Evolutionary conservation across 2,888 invertebrate genomes (phyloP).

Genomic region (Mythimna albipuncta): DNA sequence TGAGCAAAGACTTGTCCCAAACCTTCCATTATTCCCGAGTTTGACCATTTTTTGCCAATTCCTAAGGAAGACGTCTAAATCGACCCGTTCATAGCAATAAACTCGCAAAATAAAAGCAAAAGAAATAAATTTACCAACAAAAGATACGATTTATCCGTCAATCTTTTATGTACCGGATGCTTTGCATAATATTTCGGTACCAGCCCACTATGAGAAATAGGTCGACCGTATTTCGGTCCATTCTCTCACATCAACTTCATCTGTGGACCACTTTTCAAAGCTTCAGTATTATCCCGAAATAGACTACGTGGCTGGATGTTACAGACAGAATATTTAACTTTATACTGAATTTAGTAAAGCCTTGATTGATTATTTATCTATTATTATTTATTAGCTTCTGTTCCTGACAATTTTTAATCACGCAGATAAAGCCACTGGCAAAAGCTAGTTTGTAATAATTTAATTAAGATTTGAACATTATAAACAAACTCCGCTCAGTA

Average conservation of each 20-base stretch:
- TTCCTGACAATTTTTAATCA: too few relatives aligned
- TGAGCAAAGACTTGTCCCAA: too few relatives aligned
- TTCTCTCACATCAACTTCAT: conserved; percentile 18
- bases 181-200: conserved; percentile 53
- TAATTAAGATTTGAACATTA: too few relatives aligned
- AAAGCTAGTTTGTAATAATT: too few relatives aligned
- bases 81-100: conserved; percentile 21
- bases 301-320: background rate
- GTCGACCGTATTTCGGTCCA: conserved; percentile 34
- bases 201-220: conserved; percentile 28
- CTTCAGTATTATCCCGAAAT: conserved; percentile 1
- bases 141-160: conserved; percentile 49
- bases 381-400: background rate
- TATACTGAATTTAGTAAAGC: background rate
- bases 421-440: too few relatives aligned
- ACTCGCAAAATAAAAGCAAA: conserved; percentile 32
- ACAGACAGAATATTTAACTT: background rate
- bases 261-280: conserved; percentile 10
- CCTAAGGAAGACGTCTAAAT: background rate
- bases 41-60: background rate
- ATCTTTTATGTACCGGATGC: conserved; percentile 55
- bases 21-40: too few relatives aligned
- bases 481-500: too few relatives aligned
- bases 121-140: conserved; percentile 51
- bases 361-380: background rate